Evolutionary conservation across 2,888 invertebrate species (phyloP).

Genomic region (Hyles lineata): DNA sequence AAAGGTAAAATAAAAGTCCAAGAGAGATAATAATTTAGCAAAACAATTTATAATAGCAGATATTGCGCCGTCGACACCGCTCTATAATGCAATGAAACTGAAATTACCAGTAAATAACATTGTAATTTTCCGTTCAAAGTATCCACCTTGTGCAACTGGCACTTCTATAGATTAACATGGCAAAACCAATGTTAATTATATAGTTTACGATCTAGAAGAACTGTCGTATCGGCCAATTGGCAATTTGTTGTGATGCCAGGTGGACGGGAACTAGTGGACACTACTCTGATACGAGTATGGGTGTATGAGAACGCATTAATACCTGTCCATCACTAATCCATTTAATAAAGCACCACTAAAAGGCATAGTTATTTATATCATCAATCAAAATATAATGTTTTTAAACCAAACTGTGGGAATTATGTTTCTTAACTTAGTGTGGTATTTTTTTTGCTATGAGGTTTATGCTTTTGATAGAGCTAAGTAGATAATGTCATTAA

Average conservation of each 20-base stretch:
- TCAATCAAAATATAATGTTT: background rate
- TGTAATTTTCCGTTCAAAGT: constrained; percentile 23
- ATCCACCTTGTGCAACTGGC: constrained; percentile 5
- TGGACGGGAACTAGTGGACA: background rate
- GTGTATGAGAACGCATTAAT: background rate
- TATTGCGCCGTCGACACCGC: constrained; percentile 11
- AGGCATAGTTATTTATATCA: background rate
- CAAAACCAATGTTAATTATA: constrained; percentile 1
- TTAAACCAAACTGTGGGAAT: background rate
- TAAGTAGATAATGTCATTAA: too few species aligned
- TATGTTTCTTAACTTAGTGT: too few species aligned
- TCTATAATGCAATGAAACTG: constrained; percentile 12
- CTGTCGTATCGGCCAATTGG: constrained; percentile 9
- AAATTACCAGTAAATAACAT: constrained; percentile 20
- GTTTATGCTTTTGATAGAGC: too few species aligned
- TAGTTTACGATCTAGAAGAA: constrained; percentile 9
- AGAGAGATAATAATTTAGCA: constrained; percentile 11
- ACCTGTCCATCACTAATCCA: background rate
- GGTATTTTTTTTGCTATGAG: too few species aligned
- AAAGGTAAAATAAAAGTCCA: constrained; percentile 1
- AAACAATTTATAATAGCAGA: constrained; percentile 13
- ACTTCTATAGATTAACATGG: background rate
- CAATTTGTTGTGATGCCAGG: background rate
- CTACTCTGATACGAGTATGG: background rate
- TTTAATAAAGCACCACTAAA: constrained; percentile 1